Percentiles rank a stretch among this genome's conserved stretches.
Evolutionary conservation across 1,140 invertebrate species (phyloP).

Genomic region (Papilio polyxenes): DNA sequence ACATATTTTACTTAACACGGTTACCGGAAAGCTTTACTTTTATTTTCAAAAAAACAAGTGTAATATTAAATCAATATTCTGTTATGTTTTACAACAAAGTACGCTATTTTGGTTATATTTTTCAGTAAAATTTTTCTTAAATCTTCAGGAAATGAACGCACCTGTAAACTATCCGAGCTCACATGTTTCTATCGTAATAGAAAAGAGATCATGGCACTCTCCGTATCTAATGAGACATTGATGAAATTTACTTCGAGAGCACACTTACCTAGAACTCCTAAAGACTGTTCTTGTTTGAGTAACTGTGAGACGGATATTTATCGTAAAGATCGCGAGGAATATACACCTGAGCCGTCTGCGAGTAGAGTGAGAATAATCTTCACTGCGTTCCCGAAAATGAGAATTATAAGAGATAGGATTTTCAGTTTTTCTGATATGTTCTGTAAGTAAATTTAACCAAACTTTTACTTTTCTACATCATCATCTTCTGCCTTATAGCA

Average conservation of each 20-base stretch:
- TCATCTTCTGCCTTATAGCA: too few relatives aligned
- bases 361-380: slow-evolving; percentile 59
- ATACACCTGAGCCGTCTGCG: slow-evolving; percentile 40
- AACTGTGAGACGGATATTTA: slow-evolving; percentile 65
- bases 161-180: slow-evolving; percentile 62
- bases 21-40: background rate
- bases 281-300: slow-evolving; percentile 63
- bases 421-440: slow-evolving; percentile 65
- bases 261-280: slow-evolving; percentile 53
- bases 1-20: background rate
- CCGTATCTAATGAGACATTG: slow-evolving; percentile 52
- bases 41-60: background rate
- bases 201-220: slow-evolving; percentile 60
- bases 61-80: background rate
- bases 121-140: slow-evolving; percentile 8
- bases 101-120: background rate
- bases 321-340: slow-evolving; percentile 62
- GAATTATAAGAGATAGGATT: slow-evolving; percentile 65
- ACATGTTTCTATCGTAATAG: slow-evolving; percentile 58
- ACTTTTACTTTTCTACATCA: too few relatives aligned
- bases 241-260: slow-evolving; percentile 46
- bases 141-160: slow-evolving; percentile 59
- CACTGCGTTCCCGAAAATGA: slow-evolving; percentile 64
- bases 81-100: background rate
- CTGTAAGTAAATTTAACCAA: slow-evolving; percentile 53